phyloP scores from a whole-genome alignment of 1,140 invertebrate genomes.

The Chrysoperla carnea region DNA sequence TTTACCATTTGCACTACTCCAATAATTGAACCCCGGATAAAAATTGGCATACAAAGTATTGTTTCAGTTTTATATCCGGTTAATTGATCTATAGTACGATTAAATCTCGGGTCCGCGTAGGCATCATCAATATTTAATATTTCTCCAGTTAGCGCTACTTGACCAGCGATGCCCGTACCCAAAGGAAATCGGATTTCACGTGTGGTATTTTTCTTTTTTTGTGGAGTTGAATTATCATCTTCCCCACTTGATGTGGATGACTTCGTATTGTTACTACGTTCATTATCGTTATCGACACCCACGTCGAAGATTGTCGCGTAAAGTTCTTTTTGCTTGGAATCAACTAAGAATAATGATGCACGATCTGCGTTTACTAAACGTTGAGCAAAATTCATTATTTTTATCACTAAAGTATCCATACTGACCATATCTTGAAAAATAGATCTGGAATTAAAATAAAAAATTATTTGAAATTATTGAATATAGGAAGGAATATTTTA shows the following conservation, averaged over 20 bases:
- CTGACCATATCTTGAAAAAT: slow-evolving; percentile 71
- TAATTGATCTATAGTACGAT: slow-evolving; percentile 53
- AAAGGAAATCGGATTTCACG: slow-evolving; percentile 33
- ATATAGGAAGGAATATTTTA: not conserved
- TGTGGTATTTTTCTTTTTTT: slow-evolving; percentile 11
- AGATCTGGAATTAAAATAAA: slow-evolving; percentile 23
- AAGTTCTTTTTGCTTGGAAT: slow-evolving; percentile 49
- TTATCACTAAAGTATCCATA: slow-evolving; percentile 65
- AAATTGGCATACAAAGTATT: slow-evolving; percentile 76
- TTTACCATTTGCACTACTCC: slow-evolving; percentile 83
- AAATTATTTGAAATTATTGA: slow-evolving; percentile 2
- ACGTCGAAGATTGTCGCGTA: slow-evolving; percentile 72
- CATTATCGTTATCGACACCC: slow-evolving; percentile 20
- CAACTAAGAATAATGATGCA: slow-evolving; percentile 59
- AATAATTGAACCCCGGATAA: slow-evolving; percentile 46
- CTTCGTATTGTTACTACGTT: slow-evolving; percentile 10
- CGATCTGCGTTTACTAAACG: slow-evolving; percentile 63
- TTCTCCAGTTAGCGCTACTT: slow-evolving; percentile 59
- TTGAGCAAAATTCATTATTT: slow-evolving; percentile 69
- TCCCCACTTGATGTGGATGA: slow-evolving; percentile 4
- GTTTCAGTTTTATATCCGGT: slow-evolving; percentile 60
- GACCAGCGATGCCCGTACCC: slow-evolving; percentile 34
- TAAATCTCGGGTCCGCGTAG: slow-evolving; percentile 63
- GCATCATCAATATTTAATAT: slow-evolving; percentile 63
- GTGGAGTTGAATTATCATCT: slow-evolving; percentile 13